Conservation (phyloP, 2,888 invertebrate species). For the Lithophane leautieri region DNA sequence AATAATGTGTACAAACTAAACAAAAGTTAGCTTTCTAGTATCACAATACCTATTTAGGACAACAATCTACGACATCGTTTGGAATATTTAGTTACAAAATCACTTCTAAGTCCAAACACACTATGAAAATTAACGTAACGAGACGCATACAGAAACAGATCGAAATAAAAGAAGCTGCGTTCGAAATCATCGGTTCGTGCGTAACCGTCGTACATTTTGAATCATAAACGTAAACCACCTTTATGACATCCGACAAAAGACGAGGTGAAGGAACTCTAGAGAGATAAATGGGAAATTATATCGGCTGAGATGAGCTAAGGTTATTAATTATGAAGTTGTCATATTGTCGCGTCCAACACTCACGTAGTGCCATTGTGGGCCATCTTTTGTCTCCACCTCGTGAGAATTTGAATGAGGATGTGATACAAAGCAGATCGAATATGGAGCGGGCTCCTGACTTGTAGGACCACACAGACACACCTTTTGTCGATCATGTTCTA, state of each 20-base stretch:
- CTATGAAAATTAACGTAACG: conserved; percentile 64
- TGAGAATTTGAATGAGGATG: conserved; percentile 85
- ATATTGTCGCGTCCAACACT: conserved; percentile 85
- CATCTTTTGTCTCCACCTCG: conserved; percentile 85
- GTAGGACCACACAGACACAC: conserved; percentile 83
- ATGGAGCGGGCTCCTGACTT: conserved; percentile 81
- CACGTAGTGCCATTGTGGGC: conserved; percentile 85
- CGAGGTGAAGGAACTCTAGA: conserved; percentile 86
- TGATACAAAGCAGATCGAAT: conserved; percentile 80
- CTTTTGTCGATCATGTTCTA: conserved; percentile 65
- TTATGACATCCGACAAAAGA: conserved; percentile 86
- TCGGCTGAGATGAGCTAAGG: conserved; percentile 88
- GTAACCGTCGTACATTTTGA: conserved; percentile 87
- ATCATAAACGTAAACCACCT: conserved; percentile 87
- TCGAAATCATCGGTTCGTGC: conserved; percentile 84
- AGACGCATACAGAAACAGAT: conserved; percentile 66
- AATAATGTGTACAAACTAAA: conserved; percentile 30
- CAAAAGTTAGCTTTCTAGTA: conserved; percentile 43
- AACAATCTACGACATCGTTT: conserved; percentile 45
- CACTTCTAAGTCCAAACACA: conserved; percentile 53
- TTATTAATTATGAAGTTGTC: conserved; percentile 90
- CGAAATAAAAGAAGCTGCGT: conserved; percentile 71
- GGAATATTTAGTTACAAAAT: conserved; percentile 61
- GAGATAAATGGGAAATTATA: conserved; percentile 90
- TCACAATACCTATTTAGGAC: conserved; percentile 52